Evolutionary conservation across 2,888 invertebrate genomes (phyloP), one percentile per base, ranked within the genome.

Genomic region (Folsomia candida): DNA sequence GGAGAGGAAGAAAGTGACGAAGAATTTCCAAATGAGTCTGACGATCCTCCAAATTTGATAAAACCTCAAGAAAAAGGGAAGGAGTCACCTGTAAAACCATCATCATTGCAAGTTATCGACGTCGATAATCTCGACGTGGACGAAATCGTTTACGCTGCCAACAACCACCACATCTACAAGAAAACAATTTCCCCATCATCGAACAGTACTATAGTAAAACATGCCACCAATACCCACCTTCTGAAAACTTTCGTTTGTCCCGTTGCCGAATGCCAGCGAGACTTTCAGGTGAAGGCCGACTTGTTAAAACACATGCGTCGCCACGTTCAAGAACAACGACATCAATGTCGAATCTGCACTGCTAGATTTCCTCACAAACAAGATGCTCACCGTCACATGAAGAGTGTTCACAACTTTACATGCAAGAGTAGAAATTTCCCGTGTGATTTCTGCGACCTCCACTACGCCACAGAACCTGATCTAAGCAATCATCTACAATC

Each of bases 231-330:
- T n/a, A n/a, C n/a, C n/a, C n/a, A n/a, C n/a, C n/a, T n/a, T n/a
- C n/a, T n/a, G n/a, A 65, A 54, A n/a, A 65, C 54, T 6, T n/a
- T 25, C 20, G 22, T 9, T 6, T 65, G 75, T 37, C 62, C 68
- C 1, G 62, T 74, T 2, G n/a, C 29, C n/a, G 64, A 64, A 1
- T 75, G 75, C 28, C 60, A 20, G 3, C 72, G 67, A 22, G 22
- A 60, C n/a, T 47, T 47, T 47, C 47, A 47, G 18, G 26, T 72
- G 47, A 68, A 68, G n/a, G 70, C 72, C 59, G 72, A 75, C 24
- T 22, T 75, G 28, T 54, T 64, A 11, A 67, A 72, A 1, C 75
- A 75, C n/a, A 20, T 60, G 26, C 51, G 71, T 14, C 72, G 70
- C 14, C 75, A 75, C 47, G n/a, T 68, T 0, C 66, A 70, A 54